Percentiles rank a stretch among this genome's conserved stretches.
Evolutionary conservation across 1,140 invertebrate species (phyloP).

Genomic region (Drosophila grimshawi): DNA sequence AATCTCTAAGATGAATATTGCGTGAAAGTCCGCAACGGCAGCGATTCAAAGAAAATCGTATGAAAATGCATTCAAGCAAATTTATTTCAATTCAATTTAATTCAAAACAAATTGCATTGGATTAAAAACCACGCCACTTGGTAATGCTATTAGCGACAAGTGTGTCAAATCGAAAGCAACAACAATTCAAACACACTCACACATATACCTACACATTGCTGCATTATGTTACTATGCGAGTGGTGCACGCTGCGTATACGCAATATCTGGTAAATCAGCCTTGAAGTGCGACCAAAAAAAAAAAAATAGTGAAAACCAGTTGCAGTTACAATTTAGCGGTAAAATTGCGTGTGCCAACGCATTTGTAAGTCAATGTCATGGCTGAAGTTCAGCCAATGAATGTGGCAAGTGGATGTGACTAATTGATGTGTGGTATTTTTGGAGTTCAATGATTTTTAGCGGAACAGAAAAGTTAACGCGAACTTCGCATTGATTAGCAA

Average conservation of each 20-base stretch:
- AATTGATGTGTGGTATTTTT: slow-evolving; percentile 21
- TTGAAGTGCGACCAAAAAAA: slow-evolving; percentile 33
- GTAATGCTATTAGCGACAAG: slow-evolving; percentile 60
- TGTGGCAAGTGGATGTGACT: slow-evolving; percentile 21
- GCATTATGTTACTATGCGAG: slow-evolving; percentile 38
- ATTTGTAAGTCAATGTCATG: slow-evolving; percentile 51
- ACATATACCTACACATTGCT: slow-evolving; percentile 22
- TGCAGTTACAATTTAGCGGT: slow-evolving; percentile 44
- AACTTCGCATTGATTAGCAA: neutral
- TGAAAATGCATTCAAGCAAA: slow-evolving; percentile 52
- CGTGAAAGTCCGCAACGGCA: slow-evolving; percentile 54
- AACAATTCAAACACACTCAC: neutral
- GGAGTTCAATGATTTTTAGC: slow-evolving; percentile 38
- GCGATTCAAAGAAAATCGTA: slow-evolving; percentile 31
- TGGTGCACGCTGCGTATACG: slow-evolving; percentile 65
- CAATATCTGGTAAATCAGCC: slow-evolving; percentile 50
- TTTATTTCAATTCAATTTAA: slow-evolving; percentile 56
- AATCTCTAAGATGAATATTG: slow-evolving; percentile 49
- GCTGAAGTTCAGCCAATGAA: slow-evolving; percentile 37
- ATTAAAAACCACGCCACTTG: slow-evolving; percentile 43
- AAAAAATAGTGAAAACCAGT: slow-evolving; percentile 57
- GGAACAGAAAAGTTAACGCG: neutral
- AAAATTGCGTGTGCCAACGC: slow-evolving; percentile 36
- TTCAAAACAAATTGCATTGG: slow-evolving; percentile 14
- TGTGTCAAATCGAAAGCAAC: slow-evolving; percentile 49